Base-by-base conservation (phyloP, 2,797 vertebrate species). In the Prionace glauca region DNA sequence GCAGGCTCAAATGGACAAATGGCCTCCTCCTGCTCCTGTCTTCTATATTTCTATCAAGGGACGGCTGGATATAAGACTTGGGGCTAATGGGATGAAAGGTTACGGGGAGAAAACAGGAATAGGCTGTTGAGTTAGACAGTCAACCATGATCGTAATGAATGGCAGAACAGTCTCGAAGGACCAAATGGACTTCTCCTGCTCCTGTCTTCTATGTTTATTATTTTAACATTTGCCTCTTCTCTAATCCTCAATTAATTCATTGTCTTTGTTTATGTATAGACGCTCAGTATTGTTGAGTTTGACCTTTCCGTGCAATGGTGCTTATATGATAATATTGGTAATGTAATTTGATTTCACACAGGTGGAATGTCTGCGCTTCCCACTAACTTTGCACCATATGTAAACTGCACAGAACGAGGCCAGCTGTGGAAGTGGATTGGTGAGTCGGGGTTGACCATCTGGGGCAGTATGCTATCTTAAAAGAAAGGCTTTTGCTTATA, bases 371-470 rank as follows among this genome's bases (percentile, higher is more conserved):
- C 98, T 98, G 98, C 98, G 45, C 96, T 98, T 79, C 98, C 99
- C 88, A 98, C 98, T 96, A 98, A 98, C 95, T 99, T 99, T 96
- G 98, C 98, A 95, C 98, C 99, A 10, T 99, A 99, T 96, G 99
- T 99, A 96, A 99, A 99, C 96, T 99, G 99, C 97, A 97, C 97
- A 95, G 99, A 99, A 96, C 98, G 98, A 95, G 98, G 97, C 22
- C 99, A 99, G 97, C 99, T 99, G 96, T 99, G 99, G 99, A 98
- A 98, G 95, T 98, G 99, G 97, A 98, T 98, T 1, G 98, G 99
- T 99, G 97, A 97, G 98, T 97, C 62, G 81, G 36, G 65, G 36
- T 29, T 24, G 9, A 36, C 90, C n/a, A 18, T 18, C 12, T 56
- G 29, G 12, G 56, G 56, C 26, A 92, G 65, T n/a, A 20, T 67